These are phyloP conservation scores for Hypomesus transpacificus DNA, from an alignment of 2,113 vertebrate species.

Conservation along the genomic window DNA sequence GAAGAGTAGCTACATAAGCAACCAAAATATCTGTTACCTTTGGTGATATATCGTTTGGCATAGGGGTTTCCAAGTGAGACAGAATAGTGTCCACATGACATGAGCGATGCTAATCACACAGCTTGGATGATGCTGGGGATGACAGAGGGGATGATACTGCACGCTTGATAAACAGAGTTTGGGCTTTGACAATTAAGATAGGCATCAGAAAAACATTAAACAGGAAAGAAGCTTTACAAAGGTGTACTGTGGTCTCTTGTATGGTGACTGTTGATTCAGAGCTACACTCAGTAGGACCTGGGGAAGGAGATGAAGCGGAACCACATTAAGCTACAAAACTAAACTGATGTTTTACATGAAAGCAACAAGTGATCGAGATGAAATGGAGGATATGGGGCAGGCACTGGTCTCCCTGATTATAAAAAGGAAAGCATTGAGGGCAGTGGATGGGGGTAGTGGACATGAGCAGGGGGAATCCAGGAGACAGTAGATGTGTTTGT, in stretches of 20 bases:
- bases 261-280: slow-evolving; percentile 19
- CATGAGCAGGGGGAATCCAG: slow-evolving; percentile 17
- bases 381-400: slow-evolving; percentile 17
- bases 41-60: not conserved
- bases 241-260: not conserved
- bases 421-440: slow-evolving; percentile 23
- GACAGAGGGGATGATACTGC: slow-evolving; percentile 44
- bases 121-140: slow-evolving; percentile 46
- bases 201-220: slow-evolving; percentile 41
- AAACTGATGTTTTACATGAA: slow-evolving; percentile 68
- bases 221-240: slow-evolving; percentile 34
- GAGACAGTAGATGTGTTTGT: slow-evolving; percentile 54
- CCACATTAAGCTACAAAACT: slow-evolving; percentile 59
- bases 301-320: slow-evolving; percentile 53
- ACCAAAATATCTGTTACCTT: not conserved
- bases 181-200: slow-evolving; percentile 48
- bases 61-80: slow-evolving; percentile 2
- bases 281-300: slow-evolving; percentile 32
- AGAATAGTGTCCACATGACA: slow-evolving; percentile 33
- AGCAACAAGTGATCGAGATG: slow-evolving; percentile 44
- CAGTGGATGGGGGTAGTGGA: slow-evolving; percentile 34
- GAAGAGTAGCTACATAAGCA: not conserved
- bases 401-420: not conserved
- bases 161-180: slow-evolving; percentile 19
- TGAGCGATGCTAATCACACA: slow-evolving; percentile 48